Percentiles rank a stretch among this genome's conserved stretches.
phyloP scores from a whole-genome alignment of 2,888 invertebrate genomes.

The Limnephilus auricula region DNA sequence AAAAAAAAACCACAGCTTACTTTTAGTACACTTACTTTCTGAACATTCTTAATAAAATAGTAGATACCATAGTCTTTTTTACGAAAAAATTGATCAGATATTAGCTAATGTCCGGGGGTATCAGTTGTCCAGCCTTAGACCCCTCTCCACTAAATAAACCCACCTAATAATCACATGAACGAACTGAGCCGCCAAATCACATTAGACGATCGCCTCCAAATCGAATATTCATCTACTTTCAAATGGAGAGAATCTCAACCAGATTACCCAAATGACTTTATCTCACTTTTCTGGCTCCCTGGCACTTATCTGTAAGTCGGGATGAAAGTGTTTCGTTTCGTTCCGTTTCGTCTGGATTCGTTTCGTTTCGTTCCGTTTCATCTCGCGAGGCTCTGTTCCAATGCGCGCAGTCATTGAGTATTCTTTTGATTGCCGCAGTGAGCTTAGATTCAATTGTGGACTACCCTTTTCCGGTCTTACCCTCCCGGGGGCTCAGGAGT shows the following conservation, averaged over 20 bases:
- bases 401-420: conserved; percentile 59
- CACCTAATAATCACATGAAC: neutral
- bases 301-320: conserved; percentile 9
- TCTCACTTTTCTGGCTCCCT: neutral
- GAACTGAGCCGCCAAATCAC: neutral
- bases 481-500: neutral
- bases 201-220: neutral
- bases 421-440: conserved; percentile 62
- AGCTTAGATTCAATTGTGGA: conserved; percentile 61
- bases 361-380: neutral
- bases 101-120: neutral
- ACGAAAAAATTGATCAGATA: neutral
- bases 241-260: neutral
- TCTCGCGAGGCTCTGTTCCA: conserved; percentile 23
- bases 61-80: neutral
- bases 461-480: conserved; percentile 22
- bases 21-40: no score
- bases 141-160: neutral
- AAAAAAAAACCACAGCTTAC: no score
- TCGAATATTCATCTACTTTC: neutral
- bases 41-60: no score
- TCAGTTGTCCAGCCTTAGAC: neutral
- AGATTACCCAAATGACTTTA: neutral
- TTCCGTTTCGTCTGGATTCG: neutral
- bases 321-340: conserved; percentile 14